These are phyloP conservation scores for Heliconius hortense DNA, from an alignment of 2,888 invertebrate genomes.

Conservation along the genomic window DNA sequence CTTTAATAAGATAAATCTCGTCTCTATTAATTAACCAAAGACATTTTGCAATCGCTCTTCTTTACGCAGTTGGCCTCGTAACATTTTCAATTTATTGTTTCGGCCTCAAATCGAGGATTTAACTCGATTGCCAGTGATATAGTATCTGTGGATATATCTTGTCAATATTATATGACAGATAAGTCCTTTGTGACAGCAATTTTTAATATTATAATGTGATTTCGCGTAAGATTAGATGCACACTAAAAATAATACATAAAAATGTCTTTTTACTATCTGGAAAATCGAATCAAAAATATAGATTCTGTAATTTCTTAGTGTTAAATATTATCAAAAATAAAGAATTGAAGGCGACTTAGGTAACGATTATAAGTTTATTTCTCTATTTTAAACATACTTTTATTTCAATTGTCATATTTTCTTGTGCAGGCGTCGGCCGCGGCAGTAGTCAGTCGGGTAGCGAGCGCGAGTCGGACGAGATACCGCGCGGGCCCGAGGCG, in stretches of 20 bases:
- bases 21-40: constrained; percentile 28
- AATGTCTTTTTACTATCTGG: constrained; percentile 15
- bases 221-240: constrained; percentile 20
- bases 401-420: constrained; percentile 5
- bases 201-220: constrained; percentile 29
- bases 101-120: constrained; percentile 38
- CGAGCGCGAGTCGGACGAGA: constrained; percentile 76
- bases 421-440: constrained; percentile 70
- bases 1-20: constrained; percentile 26
- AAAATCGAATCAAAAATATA: constrained; percentile 1
- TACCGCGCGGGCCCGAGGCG: constrained; percentile 69
- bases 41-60: constrained; percentile 28
- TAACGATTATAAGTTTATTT: background rate
- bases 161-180: constrained; percentile 34
- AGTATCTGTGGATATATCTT: constrained; percentile 33
- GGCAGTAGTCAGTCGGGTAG: constrained; percentile 82
- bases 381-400: background rate
- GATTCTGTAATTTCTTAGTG: constrained; percentile 10
- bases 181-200: constrained; percentile 10
- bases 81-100: constrained; percentile 39
- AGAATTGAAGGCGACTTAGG: constrained; percentile 13
- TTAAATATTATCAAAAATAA: constrained; percentile 13
- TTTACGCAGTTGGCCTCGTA: constrained; percentile 36
- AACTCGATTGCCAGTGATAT: constrained; percentile 23
- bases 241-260: constrained; percentile 5